Evolutionary conservation across 2,888 invertebrate species (phyloP).

Genomic region (Apodemia zela): DNA sequence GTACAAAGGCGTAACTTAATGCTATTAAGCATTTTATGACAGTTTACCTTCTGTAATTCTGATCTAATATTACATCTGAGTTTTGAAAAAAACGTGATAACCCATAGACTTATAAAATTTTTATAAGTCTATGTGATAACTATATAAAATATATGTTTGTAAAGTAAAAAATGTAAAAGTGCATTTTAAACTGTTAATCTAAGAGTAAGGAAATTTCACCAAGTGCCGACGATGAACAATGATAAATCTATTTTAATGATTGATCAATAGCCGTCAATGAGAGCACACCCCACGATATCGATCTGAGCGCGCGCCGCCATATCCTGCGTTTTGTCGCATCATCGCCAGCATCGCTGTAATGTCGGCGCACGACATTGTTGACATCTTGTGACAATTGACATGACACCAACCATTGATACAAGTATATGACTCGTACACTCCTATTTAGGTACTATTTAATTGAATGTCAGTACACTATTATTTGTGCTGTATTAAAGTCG

Average conservation of each 20-base stretch:
- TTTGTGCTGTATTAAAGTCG: not conserved
- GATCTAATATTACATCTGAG: no score
- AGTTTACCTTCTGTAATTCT: no score
- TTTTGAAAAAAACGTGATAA: no score
- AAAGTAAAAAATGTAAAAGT: no score
- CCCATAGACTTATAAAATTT: no score
- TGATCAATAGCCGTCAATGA: not conserved
- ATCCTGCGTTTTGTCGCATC: constrained; percentile 25
- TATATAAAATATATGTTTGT: no score
- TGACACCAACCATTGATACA: constrained; percentile 13
- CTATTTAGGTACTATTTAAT: not conserved
- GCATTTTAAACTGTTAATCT: not conserved
- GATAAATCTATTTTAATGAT: no score
- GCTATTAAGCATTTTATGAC: no score
- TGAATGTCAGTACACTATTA: not conserved
- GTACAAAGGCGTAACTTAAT: no score
- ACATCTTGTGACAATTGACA: constrained; percentile 22
- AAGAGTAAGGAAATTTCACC: not conserved
- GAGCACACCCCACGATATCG: constrained; percentile 21
- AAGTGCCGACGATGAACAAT: no score
- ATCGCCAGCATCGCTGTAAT: constrained; percentile 17
- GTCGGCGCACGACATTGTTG: constrained; percentile 23
- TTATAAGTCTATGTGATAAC: no score
- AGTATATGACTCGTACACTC: constrained; percentile 8
- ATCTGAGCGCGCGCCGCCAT: constrained; percentile 29